phyloP scores from a whole-genome alignment of 2,888 invertebrate species.

The Rhorus exstirpatorius region DNA sequence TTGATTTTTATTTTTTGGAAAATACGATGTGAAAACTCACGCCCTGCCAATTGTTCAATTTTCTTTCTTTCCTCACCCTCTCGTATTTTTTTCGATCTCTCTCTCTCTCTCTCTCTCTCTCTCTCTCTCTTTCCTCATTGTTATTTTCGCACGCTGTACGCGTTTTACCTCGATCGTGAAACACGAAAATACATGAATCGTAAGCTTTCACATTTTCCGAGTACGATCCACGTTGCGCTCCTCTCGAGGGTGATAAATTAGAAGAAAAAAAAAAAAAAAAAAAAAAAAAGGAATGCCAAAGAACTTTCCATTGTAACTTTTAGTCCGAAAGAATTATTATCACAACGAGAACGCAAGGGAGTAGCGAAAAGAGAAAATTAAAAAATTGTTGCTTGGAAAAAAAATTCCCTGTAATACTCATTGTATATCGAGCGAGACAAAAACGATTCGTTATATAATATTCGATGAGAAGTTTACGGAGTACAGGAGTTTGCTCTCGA shows the following conservation, averaged over 20 bases:
- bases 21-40: slow-evolving; percentile 30
- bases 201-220: slow-evolving; percentile 6
- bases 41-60: slow-evolving; percentile 49
- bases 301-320: slow-evolving; percentile 26
- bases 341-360: not conserved
- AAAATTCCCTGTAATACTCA: not conserved
- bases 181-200: slow-evolving; percentile 34
- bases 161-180: slow-evolving; percentile 25
- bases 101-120: not conserved
- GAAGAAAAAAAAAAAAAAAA: not conserved
- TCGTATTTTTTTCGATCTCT: slow-evolving; percentile 15
- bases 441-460: slow-evolving; percentile 12
- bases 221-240: not conserved
- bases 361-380: not conserved
- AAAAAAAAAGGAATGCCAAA: not conserved
- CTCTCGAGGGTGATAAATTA: slow-evolving; percentile 1
- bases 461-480: slow-evolving; percentile 16
- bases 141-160: slow-evolving; percentile 37
- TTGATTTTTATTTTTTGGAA: slow-evolving; percentile 45
- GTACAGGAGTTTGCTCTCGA: slow-evolving; percentile 2
- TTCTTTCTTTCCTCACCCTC: slow-evolving; percentile 22
- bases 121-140: not conserved
- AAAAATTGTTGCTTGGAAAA: not conserved
- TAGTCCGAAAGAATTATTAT: slow-evolving; percentile 22
- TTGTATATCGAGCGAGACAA: not conserved